These are phyloP conservation scores for Tenrec ecaudatus DNA, from an alignment of 2,113 vertebrate genomes.

Conservation along the genomic window DNA sequence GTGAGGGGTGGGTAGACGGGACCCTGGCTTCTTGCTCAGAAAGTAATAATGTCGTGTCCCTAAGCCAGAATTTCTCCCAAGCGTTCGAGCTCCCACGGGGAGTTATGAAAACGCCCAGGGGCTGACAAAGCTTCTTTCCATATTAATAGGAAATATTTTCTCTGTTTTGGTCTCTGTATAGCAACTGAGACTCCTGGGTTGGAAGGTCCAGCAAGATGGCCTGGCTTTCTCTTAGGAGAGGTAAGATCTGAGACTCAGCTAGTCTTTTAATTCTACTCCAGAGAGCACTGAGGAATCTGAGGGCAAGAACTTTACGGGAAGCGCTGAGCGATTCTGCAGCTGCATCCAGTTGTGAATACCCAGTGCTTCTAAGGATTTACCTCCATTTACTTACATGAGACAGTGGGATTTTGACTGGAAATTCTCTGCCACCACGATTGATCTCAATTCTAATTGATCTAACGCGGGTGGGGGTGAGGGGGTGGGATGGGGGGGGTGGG, in stretches of 20 bases:
- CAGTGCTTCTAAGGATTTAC: neutral
- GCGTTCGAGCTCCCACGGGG: neutral
- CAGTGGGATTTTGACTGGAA: neutral
- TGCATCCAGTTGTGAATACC: fast-evolving
- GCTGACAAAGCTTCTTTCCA: neutral
- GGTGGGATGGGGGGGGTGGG: too few relatives aligned
- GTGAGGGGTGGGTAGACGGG: neutral
- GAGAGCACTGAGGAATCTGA: neutral
- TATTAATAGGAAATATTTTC: constrained; percentile 15
- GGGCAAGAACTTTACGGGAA: neutral
- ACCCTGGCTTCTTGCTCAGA: neutral
- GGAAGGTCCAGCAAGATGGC: constrained; percentile 41
- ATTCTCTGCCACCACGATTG: neutral
- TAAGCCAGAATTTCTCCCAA: neutral
- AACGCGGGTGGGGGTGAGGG: too few relatives aligned
- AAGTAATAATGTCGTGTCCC: neutral
- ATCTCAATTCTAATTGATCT: neutral
- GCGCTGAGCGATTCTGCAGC: neutral
- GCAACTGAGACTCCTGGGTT: constrained; percentile 59
- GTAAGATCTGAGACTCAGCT: constrained; percentile 36
- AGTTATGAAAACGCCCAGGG: constrained; percentile 11
- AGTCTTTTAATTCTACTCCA: neutral
- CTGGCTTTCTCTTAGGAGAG: constrained; percentile 55
- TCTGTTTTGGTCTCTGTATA: constrained; percentile 64
- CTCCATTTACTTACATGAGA: neutral